Evolutionary conservation across 2,888 invertebrate genomes (phyloP), one percentile per base, ranked within the genome.

Genomic region (Euplagia quadripunctaria): DNA sequence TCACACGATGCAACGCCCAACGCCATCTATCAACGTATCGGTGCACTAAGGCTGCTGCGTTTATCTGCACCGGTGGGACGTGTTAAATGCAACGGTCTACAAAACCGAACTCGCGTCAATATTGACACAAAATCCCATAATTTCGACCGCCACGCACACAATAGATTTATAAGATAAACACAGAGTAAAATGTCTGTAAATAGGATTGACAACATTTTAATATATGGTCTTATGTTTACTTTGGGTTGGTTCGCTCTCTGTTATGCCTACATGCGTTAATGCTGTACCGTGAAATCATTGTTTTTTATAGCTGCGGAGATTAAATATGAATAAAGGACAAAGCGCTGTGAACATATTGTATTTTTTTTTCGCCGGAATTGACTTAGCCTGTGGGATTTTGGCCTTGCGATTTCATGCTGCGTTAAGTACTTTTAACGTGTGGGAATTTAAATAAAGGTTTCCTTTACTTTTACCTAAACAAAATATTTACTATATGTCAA

Each of bases 151-250:
- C 93, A 87, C 88, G 92, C 92, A 94, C 92, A 95, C 95, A 96
- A 95, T 94, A 94, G 95, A 94, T 95, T 95, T 94, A 94, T 94
- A 96, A 95, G 92, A 94, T 95, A 96, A 96, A 96, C 94, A 95
- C 90, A 89, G 92, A 93, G 94, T 95, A 95, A 94, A 95, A 95
- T 94, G 95, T 94, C 93, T 92, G 95, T 93, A 95, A 96, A 96
- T 94, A 95, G 92, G 91, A 93, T 94, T 94, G 95, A 96, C 95
- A 95, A 94, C 94, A 94, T 94, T 96, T 95, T 95, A 95, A 95
- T 95, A 95, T 94, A 94, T 94, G 93, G 94, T 90, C 92, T 90
- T 89, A 83, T 94, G 92, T 95, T 95, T 94, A 86, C 93, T 91
- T 91, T 94, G 94, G 93, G 90, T 92, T 89, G 90, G 92, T 89